phyloP scores from a whole-genome alignment of 2,113 vertebrate species.

The Nycticryphes semicollaris region DNA sequence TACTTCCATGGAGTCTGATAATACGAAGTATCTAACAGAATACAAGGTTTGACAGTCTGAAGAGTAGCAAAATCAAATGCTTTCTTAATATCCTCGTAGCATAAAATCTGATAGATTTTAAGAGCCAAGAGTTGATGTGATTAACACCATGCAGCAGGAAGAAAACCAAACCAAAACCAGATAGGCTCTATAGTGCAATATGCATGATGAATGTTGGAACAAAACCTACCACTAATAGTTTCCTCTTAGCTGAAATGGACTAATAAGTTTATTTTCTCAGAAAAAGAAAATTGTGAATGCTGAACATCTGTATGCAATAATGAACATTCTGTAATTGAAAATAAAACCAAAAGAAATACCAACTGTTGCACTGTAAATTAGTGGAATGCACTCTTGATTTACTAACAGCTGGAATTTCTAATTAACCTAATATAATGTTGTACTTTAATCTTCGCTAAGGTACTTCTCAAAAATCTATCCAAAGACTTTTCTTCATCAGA shows the following conservation, averaged over 20 bases:
- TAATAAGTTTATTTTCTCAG: background rate
- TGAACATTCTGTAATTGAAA: background rate
- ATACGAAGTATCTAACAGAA: background rate
- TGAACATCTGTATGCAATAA: background rate
- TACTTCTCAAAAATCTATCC: background rate
- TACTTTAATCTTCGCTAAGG: background rate
- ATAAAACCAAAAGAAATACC: background rate
- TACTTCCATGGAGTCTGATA: background rate
- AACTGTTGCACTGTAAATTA: background rate
- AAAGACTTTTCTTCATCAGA: background rate
- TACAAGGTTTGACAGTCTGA: background rate
- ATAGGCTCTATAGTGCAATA: background rate
- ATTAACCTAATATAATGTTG: slow-evolving; percentile 28
- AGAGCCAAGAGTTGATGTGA: background rate
- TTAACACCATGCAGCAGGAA: background rate
- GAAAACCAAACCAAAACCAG: background rate
- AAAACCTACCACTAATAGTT: background rate
- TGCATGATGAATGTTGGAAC: background rate
- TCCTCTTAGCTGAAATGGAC: background rate
- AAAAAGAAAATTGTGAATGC: background rate
- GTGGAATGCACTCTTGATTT: background rate
- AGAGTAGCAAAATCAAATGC: background rate
- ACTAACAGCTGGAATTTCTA: slow-evolving; percentile 3
- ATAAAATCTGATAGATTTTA: background rate
- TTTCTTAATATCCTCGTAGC: background rate